A percentile compares a stretch with the other conserved stretches of the same genome.
These are phyloP conservation scores for Coptodon rendalli DNA, from an alignment of 2,113 vertebrate genomes.

Conservation along the genomic window DNA sequence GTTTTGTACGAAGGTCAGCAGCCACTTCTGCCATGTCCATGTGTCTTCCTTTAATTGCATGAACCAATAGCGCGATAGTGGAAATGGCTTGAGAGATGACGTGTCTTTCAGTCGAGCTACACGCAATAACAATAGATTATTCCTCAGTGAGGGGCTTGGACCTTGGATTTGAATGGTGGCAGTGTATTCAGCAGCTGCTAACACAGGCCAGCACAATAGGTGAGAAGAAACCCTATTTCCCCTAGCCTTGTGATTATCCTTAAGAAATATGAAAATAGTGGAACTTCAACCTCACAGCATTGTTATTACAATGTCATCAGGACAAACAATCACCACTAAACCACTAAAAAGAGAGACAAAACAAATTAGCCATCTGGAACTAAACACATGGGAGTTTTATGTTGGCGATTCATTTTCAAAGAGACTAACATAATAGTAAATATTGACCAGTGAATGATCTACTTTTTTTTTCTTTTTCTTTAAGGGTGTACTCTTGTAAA, in stretches of 20 bases:
- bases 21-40: background rate
- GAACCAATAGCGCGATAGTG: background rate
- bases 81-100: slow-evolving; percentile 15
- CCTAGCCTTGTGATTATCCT: slow-evolving; percentile 55
- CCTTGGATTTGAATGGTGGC: slow-evolving; percentile 64
- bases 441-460: slow-evolving; percentile 94
- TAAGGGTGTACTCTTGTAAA: slow-evolving; percentile 91
- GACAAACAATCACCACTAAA: slow-evolving; percentile 85
- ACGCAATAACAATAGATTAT: slow-evolving; percentile 30
- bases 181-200: slow-evolving; percentile 71
- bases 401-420: slow-evolving; percentile 81
- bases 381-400: slow-evolving; percentile 74
- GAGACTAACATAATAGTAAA: slow-evolving; percentile 92
- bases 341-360: slow-evolving; percentile 71
- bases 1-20: slow-evolving; percentile 4
- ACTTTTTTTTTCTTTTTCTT: slow-evolving; percentile 70
- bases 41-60: background rate
- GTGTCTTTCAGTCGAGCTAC: slow-evolving; percentile 27
- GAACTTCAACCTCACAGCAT: slow-evolving; percentile 84
- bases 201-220: slow-evolving; percentile 41
- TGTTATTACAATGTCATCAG: slow-evolving; percentile 81
- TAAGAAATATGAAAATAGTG: slow-evolving; percentile 72
- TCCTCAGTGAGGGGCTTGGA: slow-evolving; percentile 29
- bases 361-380: slow-evolving; percentile 58
- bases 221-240: slow-evolving; percentile 43